phyloP scores from a whole-genome alignment of 2,888 invertebrate genomes.

The Campoplex nolae region DNA sequence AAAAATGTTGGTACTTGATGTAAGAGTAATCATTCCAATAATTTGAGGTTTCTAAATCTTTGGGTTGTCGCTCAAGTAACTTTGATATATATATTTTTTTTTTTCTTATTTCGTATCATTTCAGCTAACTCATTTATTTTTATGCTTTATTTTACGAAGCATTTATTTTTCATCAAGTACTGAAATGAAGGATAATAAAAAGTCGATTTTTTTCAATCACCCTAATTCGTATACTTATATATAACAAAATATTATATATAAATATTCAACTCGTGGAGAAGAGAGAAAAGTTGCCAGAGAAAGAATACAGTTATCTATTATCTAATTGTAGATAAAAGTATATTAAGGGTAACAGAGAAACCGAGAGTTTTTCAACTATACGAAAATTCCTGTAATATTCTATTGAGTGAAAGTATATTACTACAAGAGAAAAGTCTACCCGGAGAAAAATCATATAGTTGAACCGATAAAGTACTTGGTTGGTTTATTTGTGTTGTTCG shows the following conservation, averaged over 20 bases:
- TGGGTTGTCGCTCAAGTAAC: neutral
- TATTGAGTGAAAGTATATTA: neutral
- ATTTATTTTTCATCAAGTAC: too few relatives aligned
- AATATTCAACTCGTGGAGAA: neutral
- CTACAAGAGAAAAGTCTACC: neutral
- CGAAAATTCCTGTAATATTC: neutral
- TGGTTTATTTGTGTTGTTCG: neutral
- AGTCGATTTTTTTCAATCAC: conserved; percentile 5
- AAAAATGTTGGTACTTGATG: too few relatives aligned
- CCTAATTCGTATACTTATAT: neutral
- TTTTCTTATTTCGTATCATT: neutral
- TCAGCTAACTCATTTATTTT: too few relatives aligned
- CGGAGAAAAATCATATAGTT: neutral
- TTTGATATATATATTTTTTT: neutral
- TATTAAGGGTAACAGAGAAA: neutral
- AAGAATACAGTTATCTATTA: neutral
- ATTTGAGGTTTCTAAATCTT: neutral
- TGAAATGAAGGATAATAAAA: neutral
- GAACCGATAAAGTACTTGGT: neutral
- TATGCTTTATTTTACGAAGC: too few relatives aligned
- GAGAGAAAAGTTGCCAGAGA: conserved; percentile 29
- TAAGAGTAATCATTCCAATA: neutral
- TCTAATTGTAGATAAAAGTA: conserved; percentile 12
- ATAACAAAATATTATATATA: neutral
- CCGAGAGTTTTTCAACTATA: neutral